Evolutionary conservation across 2,113 vertebrate genomes (phyloP).

Genomic region (Phrynosoma blainvillii): DNA sequence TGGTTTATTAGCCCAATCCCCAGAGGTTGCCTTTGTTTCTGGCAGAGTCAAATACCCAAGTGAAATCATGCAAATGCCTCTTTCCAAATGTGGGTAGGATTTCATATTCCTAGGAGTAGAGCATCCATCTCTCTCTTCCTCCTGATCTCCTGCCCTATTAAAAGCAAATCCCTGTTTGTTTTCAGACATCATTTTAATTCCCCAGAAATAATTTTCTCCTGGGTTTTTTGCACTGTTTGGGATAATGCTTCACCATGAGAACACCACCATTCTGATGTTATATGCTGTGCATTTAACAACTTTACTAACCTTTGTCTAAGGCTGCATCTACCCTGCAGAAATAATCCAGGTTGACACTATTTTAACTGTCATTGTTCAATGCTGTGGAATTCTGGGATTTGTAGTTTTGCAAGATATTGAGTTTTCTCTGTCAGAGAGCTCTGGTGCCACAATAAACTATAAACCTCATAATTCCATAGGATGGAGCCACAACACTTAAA

Average conservation of each 20-base stretch:
- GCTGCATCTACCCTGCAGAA: too few relatives aligned
- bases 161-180: constrained; percentile 20
- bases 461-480: too few relatives aligned
- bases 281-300: constrained; percentile 4
- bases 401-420: too few relatives aligned
- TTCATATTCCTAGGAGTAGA: background rate
- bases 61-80: background rate
- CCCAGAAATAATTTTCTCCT: constrained; percentile 31
- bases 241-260: constrained; percentile 48
- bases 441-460: too few relatives aligned
- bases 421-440: too few relatives aligned
- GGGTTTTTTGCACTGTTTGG: constrained; percentile 39
- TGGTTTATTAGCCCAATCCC: background rate
- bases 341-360: too few relatives aligned
- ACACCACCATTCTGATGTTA: constrained; percentile 34
- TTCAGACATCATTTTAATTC: constrained; percentile 47
- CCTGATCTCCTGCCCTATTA: constrained; percentile 15
- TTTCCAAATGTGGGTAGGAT: background rate
- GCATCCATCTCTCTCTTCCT: background rate
- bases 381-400: too few relatives aligned
- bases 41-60: background rate
- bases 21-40: background rate
- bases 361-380: too few relatives aligned
- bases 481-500: too few relatives aligned
- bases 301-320: too few relatives aligned